Evolutionary conservation across 2,113 vertebrate species (phyloP), one percentile per base, ranked within the genome.

Genomic region (Syrmaticus mikado): DNA sequence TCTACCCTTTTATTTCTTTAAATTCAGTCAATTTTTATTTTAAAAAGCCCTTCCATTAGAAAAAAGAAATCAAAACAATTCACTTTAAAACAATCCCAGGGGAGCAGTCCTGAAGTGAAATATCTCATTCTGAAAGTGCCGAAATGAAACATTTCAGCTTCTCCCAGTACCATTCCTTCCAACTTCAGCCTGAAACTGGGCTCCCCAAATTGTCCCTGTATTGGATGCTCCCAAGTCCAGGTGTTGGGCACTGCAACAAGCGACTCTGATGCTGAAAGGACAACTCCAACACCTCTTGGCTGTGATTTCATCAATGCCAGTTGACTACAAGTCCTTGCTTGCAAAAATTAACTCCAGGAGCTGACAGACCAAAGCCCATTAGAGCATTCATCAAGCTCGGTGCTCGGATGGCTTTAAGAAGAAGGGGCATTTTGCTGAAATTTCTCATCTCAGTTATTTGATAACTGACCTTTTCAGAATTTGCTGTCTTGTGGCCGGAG

Each of bases 381-480:
- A 55, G 1, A 60, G 79, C 81, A 40, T 19, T 40, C 78, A 43
- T 72, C 71, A 13, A 34, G 67, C 67, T 43, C 38, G 13, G 25
- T 46, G 41, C 82, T 85, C 75, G 72, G 65, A 40, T 24, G 13
- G 64, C 82, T 50, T 87, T 38, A 68, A 53, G 66, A 57, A 93
- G 53, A 46, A 20, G 46, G 52, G 28, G 38, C 1, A 6, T 57
- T 87, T 73, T 87, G 82, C 64, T 90, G 88, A 38, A 20, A 73
- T 94, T 89, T 91, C 85, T 80, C 38, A 40, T 90, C 82, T 91
- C 78, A 11, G 89, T 89, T 87, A 30, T 82, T 62, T 64, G 62
- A 60, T 85, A 67, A 45, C 85, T 90, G 92, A 73, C 85, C 82
- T 93, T 94, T 76, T 13, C 2, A 3, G 57, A 57, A 61, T 46